A percentile compares a stretch with the other conserved stretches of the same genome.
These are phyloP conservation scores for Hylaeus anthracinus DNA, from an alignment of 1,140 invertebrate genomes.

Conservation along the genomic window DNA sequence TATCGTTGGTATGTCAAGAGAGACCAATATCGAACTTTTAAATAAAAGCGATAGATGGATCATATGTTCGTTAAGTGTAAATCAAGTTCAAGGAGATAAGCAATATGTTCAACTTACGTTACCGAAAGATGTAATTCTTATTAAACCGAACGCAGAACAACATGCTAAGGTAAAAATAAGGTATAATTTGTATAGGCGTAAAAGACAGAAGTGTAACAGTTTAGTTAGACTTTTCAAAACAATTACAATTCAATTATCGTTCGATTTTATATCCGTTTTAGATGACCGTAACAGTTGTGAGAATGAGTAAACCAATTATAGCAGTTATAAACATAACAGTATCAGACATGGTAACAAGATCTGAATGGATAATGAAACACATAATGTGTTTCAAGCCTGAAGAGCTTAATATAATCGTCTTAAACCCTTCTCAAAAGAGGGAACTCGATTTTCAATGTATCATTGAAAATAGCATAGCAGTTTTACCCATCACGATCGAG, in stretches of 20 bases:
- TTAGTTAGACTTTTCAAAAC: too few relatives aligned
- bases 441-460: conserved; percentile 68
- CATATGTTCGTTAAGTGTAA: conserved; percentile 63
- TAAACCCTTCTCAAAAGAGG: conserved; percentile 52
- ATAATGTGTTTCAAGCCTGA: conserved; percentile 76
- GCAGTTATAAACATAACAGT: conserved; percentile 67
- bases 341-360: conserved; percentile 73
- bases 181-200: neutral
- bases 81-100: conserved; percentile 70
- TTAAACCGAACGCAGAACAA: conserved; percentile 70
- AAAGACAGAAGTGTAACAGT: conserved; percentile 8
- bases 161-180: conserved; percentile 67
- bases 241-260: too few relatives aligned
- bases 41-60: conserved; percentile 76
- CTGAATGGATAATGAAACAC: conserved; percentile 71
- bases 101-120: conserved; percentile 69
- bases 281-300: conserved; percentile 72
- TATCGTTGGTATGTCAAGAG: conserved; percentile 68
- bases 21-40: conserved; percentile 69
- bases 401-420: conserved; percentile 67
- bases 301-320: conserved; percentile 70
- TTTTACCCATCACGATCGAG: conserved; percentile 67
- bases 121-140: conserved; percentile 66
- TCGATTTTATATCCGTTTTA: conserved; percentile 39
- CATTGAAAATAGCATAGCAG: conserved; percentile 58